These are phyloP conservation scores for Pseudopipra pipra DNA, from an alignment of 2,113 vertebrate genomes.

Conservation along the genomic window DNA sequence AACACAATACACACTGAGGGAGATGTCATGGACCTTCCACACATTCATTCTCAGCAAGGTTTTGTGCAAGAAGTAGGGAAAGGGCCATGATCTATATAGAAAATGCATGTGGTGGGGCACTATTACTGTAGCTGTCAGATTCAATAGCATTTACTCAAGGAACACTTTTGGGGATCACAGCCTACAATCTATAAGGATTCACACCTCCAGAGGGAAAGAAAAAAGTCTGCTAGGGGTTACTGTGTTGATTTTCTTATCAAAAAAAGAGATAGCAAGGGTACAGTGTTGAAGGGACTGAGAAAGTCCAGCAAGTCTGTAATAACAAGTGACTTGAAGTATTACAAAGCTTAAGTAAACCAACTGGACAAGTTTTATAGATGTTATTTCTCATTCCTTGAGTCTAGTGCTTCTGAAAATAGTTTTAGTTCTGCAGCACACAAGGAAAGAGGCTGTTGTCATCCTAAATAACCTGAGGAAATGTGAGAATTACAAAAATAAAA, in stretches of 20 bases:
- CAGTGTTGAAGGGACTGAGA: not conserved
- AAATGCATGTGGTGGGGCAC: not conserved
- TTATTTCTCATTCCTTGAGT: not conserved
- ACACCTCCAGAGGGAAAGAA: not conserved
- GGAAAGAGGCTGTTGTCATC: not conserved
- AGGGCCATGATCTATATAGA: not conserved
- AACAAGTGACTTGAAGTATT: not conserved
- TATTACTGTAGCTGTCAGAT: not conserved
- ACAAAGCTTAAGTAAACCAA: not conserved
- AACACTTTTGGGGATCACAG: not conserved
- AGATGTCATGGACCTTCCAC: not conserved
- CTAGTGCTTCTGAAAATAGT: not conserved
- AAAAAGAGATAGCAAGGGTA: not conserved
- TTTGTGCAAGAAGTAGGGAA: conserved; percentile 5
- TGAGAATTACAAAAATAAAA: conserved; percentile 12
- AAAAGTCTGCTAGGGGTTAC: not conserved
- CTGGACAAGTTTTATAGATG: not conserved
- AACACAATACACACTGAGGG: not conserved
- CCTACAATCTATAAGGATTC: not conserved
- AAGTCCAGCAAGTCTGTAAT: not conserved
- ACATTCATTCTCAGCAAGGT: not conserved
- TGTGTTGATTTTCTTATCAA: not conserved
- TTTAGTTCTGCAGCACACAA: not conserved
- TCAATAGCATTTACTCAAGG: not conserved
- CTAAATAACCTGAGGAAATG: not conserved